A percentile compares a stretch with the other conserved stretches of the same genome.
Conservation (phyloP, 2,113 vertebrate genomes). For the Hirundichthys speculiger region DNA sequence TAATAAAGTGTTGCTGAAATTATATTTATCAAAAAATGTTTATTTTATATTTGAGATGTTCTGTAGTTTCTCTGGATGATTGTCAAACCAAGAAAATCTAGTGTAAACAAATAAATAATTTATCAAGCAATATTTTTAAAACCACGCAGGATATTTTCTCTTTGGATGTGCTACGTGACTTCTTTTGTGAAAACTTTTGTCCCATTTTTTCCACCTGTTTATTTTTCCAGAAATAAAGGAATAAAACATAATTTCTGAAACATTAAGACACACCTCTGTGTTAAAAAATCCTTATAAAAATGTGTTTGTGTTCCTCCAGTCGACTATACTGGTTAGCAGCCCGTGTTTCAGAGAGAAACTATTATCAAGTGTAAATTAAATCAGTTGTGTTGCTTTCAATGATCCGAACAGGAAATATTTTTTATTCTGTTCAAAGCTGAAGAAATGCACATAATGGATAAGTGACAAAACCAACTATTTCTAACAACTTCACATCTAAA, state of each 20-base stretch:
- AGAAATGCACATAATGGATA: no score
- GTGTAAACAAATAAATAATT: slow-evolving; percentile 70
- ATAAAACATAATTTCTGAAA: slow-evolving; percentile 52
- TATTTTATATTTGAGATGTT: slow-evolving; percentile 57
- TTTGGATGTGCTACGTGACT: slow-evolving; percentile 59
- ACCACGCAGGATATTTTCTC: slow-evolving; percentile 70
- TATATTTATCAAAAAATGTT: slow-evolving; percentile 70
- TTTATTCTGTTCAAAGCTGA: no score
- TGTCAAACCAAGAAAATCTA: slow-evolving; percentile 52
- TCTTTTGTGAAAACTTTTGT: slow-evolving; percentile 76
- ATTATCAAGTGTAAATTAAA: no score
- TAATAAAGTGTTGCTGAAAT: slow-evolving; percentile 57
- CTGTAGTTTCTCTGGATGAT: slow-evolving; percentile 52
- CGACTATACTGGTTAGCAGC: no score
- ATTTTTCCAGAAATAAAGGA: slow-evolving; percentile 8
- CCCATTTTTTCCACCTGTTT: slow-evolving; percentile 62
- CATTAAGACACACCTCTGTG: slow-evolving; percentile 25
- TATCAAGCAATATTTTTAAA: slow-evolving; percentile 70
- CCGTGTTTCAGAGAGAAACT: no score
- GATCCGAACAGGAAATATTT: no score
- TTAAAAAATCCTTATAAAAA: neutral
- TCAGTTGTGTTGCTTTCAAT: no score
- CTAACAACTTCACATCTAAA: no score
- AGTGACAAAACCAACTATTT: no score
- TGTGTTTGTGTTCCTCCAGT: neutral